Evolutionary conservation across 2,113 vertebrate genomes (phyloP).

Genomic region (Alligator mississippiensis): DNA sequence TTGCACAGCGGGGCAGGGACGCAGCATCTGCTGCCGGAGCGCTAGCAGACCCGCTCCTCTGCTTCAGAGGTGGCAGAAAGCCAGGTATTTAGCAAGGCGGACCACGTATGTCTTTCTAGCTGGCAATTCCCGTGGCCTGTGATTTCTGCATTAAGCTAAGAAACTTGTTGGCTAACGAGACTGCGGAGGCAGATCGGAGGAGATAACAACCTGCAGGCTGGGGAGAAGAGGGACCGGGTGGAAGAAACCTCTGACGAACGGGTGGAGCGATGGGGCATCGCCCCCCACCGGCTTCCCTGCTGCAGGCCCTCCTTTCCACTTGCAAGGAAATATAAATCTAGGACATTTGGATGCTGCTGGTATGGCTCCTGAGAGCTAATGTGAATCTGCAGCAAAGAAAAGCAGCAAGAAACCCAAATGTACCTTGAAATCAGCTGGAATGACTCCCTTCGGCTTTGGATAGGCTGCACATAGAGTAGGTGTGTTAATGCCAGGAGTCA

Average conservation of each 20-base stretch:
- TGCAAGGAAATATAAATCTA: not conserved
- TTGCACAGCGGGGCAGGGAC: not conserved
- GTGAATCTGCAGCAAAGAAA: rapidly evolving
- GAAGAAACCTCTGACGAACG: rapidly evolving
- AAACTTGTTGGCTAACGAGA: rapidly evolving
- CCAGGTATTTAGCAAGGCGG: not conserved
- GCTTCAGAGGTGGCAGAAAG: not conserved
- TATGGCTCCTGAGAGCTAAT: rapidly evolving
- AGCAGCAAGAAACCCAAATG: rapidly evolving
- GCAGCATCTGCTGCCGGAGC: too few relatives aligned
- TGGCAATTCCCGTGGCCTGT: not conserved
- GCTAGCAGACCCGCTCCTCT: rapidly evolving
- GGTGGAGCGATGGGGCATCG: too few relatives aligned
- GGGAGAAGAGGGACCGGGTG: not conserved
- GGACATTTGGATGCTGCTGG: not conserved
- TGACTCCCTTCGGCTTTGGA: rapidly evolving
- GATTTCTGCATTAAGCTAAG: not conserved
- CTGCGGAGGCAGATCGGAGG: not conserved
- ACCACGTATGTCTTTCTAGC: not conserved
- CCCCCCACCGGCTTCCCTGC: not conserved
- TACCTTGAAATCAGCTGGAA: rapidly evolving
- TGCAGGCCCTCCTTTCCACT: not conserved
- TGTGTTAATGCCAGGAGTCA: rapidly evolving
- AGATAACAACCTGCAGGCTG: rapidly evolving
- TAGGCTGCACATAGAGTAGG: rapidly evolving